Evolutionary conservation across 2,888 invertebrate species (phyloP).

Genomic region (Tetragnatha montana): DNA sequence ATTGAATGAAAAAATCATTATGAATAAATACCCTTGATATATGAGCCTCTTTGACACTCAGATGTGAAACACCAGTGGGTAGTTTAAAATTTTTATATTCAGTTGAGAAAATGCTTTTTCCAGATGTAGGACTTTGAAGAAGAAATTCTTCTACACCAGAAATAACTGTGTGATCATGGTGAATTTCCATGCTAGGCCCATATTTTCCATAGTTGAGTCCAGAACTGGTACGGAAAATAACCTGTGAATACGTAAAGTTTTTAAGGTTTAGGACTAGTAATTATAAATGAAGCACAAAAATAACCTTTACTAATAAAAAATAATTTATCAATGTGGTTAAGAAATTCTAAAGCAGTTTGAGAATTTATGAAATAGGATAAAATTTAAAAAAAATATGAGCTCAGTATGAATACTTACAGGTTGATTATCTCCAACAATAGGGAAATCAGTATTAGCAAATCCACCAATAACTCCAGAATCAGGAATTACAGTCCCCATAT

Average conservation of each 20-base stretch:
- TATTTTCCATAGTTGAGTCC: constrained; percentile 76
- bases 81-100: constrained; percentile 84
- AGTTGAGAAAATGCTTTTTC: constrained; percentile 84
- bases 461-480: constrained; percentile 73
- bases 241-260: constrained; percentile 4
- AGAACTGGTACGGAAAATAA: constrained; percentile 60
- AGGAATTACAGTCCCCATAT: constrained; percentile 73
- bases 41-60: constrained; percentile 73
- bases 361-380: too few relatives aligned
- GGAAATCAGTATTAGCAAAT: constrained; percentile 72
- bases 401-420: constrained; percentile 70
- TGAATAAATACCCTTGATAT: constrained; percentile 72
- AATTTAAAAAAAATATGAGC: too few relatives aligned
- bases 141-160: constrained; percentile 83
- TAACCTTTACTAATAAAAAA: neutral
- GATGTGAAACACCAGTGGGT: constrained; percentile 80
- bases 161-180: constrained; percentile 83
- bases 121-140: constrained; percentile 82
- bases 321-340: too few relatives aligned
- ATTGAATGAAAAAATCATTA: neutral
- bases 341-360: neutral
- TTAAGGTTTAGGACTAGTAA: neutral
- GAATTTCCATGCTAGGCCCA: constrained; percentile 78
- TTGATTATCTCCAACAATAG: constrained; percentile 73
- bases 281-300: neutral